Conservation (phyloP, 2,113 vertebrate genomes). For the Colistium nudipinnis region DNA sequence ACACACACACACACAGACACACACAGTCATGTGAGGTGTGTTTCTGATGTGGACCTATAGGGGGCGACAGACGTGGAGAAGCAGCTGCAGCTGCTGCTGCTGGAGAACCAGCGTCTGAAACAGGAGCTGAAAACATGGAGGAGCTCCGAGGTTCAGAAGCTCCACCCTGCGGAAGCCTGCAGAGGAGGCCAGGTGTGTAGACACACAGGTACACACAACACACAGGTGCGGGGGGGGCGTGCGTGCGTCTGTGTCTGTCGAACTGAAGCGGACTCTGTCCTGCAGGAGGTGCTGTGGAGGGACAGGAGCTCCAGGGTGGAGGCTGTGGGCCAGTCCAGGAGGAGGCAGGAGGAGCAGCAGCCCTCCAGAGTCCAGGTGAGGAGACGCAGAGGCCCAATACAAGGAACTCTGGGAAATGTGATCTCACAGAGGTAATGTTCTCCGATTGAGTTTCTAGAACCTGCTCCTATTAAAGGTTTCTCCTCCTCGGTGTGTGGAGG, state of each 20-base stretch:
- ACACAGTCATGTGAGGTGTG: too few species aligned
- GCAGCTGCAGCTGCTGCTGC: slow-evolving; percentile 90
- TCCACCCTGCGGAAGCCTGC: slow-evolving; percentile 40
- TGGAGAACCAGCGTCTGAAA: slow-evolving; percentile 90
- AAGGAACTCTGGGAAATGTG: too few species aligned
- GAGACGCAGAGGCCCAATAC: too few species aligned
- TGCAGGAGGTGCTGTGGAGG: slow-evolving; percentile 59
- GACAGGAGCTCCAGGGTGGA: slow-evolving; percentile 77
- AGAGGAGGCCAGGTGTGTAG: slow-evolving; percentile 83
- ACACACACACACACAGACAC: not conserved
- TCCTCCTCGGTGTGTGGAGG: too few species aligned
- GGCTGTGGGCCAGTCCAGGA: slow-evolving; percentile 81
- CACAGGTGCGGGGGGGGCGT: not conserved
- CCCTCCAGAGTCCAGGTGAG: slow-evolving; percentile 88
- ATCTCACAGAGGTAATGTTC: not conserved
- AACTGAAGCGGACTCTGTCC: slow-evolving; percentile 62
- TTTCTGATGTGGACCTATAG: slow-evolving; percentile 81
- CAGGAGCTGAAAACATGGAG: slow-evolving; percentile 87
- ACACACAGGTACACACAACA: not conserved
- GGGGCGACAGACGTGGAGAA: slow-evolving; percentile 93
- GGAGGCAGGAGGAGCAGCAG: slow-evolving; percentile 80
- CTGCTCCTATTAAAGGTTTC: too few species aligned
- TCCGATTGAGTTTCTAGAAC: too few species aligned
- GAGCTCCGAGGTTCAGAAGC: slow-evolving; percentile 79
- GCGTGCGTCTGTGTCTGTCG: too few species aligned